Evolutionary conservation across 2,888 invertebrate genomes (phyloP).

Genomic region (Leistus spinibarbis): DNA sequence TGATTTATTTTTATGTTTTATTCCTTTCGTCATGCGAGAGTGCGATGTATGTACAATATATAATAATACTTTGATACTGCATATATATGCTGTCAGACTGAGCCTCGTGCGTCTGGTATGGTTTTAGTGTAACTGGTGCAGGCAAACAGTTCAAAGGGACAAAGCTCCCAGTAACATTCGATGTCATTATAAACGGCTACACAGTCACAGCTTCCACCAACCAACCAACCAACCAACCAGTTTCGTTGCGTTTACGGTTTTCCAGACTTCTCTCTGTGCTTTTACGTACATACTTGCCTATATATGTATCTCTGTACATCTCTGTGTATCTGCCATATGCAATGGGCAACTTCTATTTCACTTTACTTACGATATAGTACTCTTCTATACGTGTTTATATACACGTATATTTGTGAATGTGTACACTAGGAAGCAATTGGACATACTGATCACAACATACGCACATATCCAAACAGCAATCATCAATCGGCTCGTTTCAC

Average conservation of each 20-base stretch:
- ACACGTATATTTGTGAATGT: no score
- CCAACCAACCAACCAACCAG: no score
- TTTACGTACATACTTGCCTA: background rate
- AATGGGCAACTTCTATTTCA: no score
- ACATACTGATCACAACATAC: no score
- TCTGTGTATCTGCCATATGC: no score
- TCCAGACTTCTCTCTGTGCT: background rate
- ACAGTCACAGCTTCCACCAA: background rate
- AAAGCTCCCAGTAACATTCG: slow-evolving; percentile 14
- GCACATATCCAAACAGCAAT: no score
- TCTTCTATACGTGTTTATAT: no score
- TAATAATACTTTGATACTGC: slow-evolving; percentile 7
- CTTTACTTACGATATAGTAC: no score
- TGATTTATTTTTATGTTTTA: background rate
- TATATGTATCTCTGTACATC: background rate
- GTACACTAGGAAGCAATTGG: no score
- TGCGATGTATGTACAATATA: background rate
- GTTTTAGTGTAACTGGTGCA: background rate
- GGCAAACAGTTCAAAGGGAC: slow-evolving; percentile 12
- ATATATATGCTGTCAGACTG: background rate
- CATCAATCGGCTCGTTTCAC: no score
- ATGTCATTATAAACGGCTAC: slow-evolving; percentile 23
- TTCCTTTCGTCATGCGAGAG: background rate
- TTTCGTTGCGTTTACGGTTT: background rate
- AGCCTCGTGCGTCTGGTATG: background rate